Evolutionary conservation across 2,797 vertebrate species (phyloP).

Genomic region (Sylvilagus floridanus): DNA sequence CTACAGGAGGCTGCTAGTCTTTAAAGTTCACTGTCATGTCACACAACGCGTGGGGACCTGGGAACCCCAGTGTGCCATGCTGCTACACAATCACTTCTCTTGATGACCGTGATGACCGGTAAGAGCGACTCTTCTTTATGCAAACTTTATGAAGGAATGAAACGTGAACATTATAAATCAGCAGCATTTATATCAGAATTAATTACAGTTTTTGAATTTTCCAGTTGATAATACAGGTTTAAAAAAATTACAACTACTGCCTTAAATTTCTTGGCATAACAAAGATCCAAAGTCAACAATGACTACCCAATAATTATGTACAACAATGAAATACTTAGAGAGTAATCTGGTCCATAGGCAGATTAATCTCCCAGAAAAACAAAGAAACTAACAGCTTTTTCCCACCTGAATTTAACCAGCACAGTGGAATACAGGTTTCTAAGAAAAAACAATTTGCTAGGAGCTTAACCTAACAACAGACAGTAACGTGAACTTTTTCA

Average conservation of each 20-base stretch:
- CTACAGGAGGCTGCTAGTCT: not conserved
- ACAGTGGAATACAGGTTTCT: not conserved
- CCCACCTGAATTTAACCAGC: not conserved
- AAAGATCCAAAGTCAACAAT: not conserved
- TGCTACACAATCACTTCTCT: constrained; percentile 6
- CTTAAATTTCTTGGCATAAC: not conserved
- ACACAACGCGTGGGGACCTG: not conserved
- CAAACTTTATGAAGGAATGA: constrained; percentile 34
- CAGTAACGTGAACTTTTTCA: not conserved
- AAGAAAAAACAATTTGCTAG: not conserved
- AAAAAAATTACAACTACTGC: not conserved
- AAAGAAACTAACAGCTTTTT: not conserved
- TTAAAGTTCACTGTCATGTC: not conserved
- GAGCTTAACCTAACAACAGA: not conserved
- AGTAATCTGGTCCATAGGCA: not conserved
- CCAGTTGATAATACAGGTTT: not conserved
- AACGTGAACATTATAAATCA: constrained; percentile 22
- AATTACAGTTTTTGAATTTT: constrained; percentile 47
- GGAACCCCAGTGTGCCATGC: not conserved
- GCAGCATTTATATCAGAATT: constrained; percentile 22
- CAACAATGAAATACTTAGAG: not conserved
- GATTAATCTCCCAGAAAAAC: not conserved
- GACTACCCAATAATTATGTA: not conserved
- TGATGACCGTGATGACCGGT: not conserved
- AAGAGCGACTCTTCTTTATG: constrained; percentile 8